Base-by-base conservation (phyloP, 1,140 invertebrate species). In the Drosophila willistoni region DNA sequence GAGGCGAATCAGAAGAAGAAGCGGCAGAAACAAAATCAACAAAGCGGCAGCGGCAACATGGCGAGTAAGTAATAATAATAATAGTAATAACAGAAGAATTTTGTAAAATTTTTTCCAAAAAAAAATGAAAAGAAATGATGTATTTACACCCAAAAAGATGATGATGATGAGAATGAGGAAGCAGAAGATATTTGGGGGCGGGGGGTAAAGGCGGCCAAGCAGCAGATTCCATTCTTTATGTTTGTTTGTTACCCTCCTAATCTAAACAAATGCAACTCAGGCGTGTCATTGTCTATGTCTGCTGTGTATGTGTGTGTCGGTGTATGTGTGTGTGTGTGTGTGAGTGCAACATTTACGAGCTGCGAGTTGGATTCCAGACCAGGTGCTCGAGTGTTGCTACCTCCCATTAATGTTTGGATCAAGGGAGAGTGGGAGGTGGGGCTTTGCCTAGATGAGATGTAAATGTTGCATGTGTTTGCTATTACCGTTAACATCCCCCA, bases 241-340 rank as follows among this genome's bases (percentile, higher is more conserved):
- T 83, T 64, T 73, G 74, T 68, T 71, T 59, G 69, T 65, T 57
- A 62, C 71, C 62, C 59, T 65, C 62, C 59, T 65, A 68, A 66
- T 66, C 79, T 87, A 87, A 87, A 87, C 83, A 87, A 87, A 73
- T 77, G 83, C 79, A 86, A 69, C 76, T 82, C 75, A 87, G 68
- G 79, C 83, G 76, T 77, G 70, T 79, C 76, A 71, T 72, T 86
- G 61, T 67, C 63, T 67, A 33, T 39, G 67, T 64, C 12, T 63
- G 13, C 19, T 76, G 42, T 51, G 17, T 67, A 44, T 70, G 54
- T 56, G 14, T 68, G n/a, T 41, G n/a, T 29, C 29, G 5, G 29
- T 63, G 54, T 67, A 39, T 41, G 13, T 41, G 14, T 64, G 33
- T 68, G 19, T 60, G 33, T 68, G 19, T 60, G 59, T 60, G 71